Base-by-base conservation (phyloP, 2,888 invertebrate species). In the Leucoma salicis region DNA sequence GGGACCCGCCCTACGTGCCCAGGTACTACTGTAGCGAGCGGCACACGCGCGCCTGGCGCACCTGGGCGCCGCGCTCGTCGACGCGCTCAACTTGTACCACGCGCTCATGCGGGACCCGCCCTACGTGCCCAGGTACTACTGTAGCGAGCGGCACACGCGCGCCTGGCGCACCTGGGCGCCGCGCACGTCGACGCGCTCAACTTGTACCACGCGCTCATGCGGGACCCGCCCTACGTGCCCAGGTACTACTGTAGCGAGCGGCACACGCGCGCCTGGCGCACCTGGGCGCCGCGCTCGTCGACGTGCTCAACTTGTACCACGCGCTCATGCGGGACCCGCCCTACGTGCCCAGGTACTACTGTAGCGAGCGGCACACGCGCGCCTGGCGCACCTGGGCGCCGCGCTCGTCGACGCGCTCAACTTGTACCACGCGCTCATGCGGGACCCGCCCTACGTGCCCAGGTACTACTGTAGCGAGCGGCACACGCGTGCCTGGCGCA, bases 161-260 rank as follows among this genome's bases (percentile, higher is more conserved):
- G 96, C 74, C 90, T 99, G 59, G 96, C 97, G 39, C 95, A 96
- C 74, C 88, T 97, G 35, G 97, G 97, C 77, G 93, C 95, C 33
- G 96, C 97, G 82, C 91, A 98, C 54, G 96, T 97, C 31, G 97
- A 97, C 77, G 97, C 98, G 39, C 92, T 98, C 49, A 96, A 97
- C 90, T 92, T 98, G 54, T 99, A 99, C 70, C 74, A 80, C 72
- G 60, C 66, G 68, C 71, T 76, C 24, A 72, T 75, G 76, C 75
- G 74, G 58, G 73, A 65, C 49, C 63, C 66, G 48, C 38, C 45
- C 62, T 53, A 34, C 50, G n/a, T n/a, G n/a, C n/a, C n/a, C n/a
- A n/a, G n/a, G n/a, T n/a, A n/a, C n/a, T n/a, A n/a, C n/a, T n/a
- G n/a, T n/a, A 49, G 42, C 18, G 96, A 95, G 85, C 92, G 96